Evolutionary conservation across 2,113 vertebrate species (phyloP).

Genomic region (Lophochroa leadbeateri): DNA sequence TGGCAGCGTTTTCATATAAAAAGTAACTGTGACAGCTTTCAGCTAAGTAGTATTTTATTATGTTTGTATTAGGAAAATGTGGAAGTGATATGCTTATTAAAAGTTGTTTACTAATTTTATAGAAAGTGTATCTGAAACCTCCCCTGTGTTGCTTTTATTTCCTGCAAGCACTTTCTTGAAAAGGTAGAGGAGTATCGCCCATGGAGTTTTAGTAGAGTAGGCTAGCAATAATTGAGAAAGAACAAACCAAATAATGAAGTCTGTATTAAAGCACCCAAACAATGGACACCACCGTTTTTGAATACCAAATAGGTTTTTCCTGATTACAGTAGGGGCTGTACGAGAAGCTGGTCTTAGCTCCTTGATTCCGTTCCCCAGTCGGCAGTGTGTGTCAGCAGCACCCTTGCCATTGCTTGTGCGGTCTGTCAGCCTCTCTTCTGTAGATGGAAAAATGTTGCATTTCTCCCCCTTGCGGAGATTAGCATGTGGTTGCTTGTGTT

Average conservation of each 20-base stretch:
- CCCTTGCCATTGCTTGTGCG: not conserved
- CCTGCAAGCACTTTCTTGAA: not conserved
- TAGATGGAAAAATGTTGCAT: accelerated
- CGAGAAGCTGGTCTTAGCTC: not conserved
- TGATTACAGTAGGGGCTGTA: not conserved
- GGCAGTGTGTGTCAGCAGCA: not conserved
- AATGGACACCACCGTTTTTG: not conserved
- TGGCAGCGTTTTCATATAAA: not conserved
- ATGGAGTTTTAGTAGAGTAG: not conserved
- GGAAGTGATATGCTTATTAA: not conserved
- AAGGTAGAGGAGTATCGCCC: not conserved
- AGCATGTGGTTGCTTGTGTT: not conserved
- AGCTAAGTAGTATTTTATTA: not conserved
- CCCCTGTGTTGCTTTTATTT: not conserved
- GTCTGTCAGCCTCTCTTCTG: not conserved
- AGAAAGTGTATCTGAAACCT: not conserved
- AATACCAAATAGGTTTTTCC: not conserved
- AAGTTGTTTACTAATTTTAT: not conserved
- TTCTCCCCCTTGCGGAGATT: not conserved
- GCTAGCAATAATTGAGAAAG: not conserved
- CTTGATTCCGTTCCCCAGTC: not conserved
- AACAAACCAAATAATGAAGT: not conserved
- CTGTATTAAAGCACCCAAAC: not conserved
- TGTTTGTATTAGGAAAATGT: not conserved
- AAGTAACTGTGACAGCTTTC: not conserved